Evolutionary conservation across 2,113 vertebrate genomes (phyloP), one percentile per base, ranked within the genome.

Genomic region (Scolopax mira): DNA sequence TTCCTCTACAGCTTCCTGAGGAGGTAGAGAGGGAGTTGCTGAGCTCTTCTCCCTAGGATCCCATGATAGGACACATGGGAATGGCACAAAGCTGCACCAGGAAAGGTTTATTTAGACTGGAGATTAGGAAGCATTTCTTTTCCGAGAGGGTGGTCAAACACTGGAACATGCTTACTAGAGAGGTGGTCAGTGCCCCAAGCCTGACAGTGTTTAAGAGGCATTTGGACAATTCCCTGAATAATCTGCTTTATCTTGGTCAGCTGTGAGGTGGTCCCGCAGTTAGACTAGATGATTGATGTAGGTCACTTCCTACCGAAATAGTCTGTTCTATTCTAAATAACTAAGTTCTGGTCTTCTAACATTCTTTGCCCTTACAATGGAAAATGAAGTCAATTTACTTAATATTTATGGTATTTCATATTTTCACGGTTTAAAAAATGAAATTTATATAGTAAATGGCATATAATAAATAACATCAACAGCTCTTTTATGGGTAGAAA

Each of bases 51-150:
- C 15, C 13, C 12, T 74, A 28, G 4, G 5, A 27, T 49, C 21
- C 44, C 27, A 44, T 2, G 52, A 12, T 1, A 39, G 27, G 30
- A 35, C 1, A 0, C 0, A 0, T 66, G 37, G 55, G 62, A 57
- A 67, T 37, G 46, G 33, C 37, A 75, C 51, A 62, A 27, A 86
- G 14, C 51, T 86, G 35, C 1, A 0, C 9, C 22, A 61, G 7
- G 13, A 15, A 27, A 57, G 10, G 37, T 54, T 78, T 42, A 49
- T 58, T 80, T 54, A 51, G 49, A 31, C 25, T 61, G 72, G 33
- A 24, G 13, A 4, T 37, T 4, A 18, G 22, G 33, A 66, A 57
- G 17, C 19, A 7, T 57, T 74, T 78, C 17, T 57, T 73, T 51
- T 10, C 35, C 0, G 3, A 33, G 70, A 54, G 13, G 2, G 7